Base-by-base conservation (phyloP, 2,888 invertebrate genomes). In the Marasmarcha lunaedactyla region DNA sequence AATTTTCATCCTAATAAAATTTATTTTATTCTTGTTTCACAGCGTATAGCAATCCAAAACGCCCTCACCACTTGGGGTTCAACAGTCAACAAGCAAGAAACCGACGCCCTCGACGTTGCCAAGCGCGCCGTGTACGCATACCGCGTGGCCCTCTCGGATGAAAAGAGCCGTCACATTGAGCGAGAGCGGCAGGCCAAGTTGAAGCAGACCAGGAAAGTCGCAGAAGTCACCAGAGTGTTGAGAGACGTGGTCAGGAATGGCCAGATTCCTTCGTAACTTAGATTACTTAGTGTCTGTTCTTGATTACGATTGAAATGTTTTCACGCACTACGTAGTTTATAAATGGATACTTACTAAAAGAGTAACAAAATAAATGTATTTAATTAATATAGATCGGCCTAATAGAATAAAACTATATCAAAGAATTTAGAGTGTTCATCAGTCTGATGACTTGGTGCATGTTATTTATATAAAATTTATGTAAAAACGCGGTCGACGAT, bases 31-130 rank as follows among this genome's bases (percentile, higher is more conserved):
- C 10, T 30, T 30, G n/a, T 7, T 3, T n/a, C 30, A 7, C 64
- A 81, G 81, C 70, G 76, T 1, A 50, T 63, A 12, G 76, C 78
- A 1, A 71, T 78, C 46, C 48, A 56, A 20, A 77, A 71, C 55
- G 70, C 74, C 0, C 55, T 81, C 0, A 70, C 49, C 41, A 49
- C 56, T 1, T 78, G 78, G 78, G 79, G 74, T 42, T 49, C 59
- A 0, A 42, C 59, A 0, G 38, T 71, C 0, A 47, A 68, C 0
- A 62, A 71, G 0, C 64, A 66, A 42, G 76, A 78, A 39, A 47
- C 63, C 2, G 47, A 46, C 0, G 73, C 68, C 0, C 42, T 61
- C 34, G 71, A 77, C 1, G 58, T 63, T 0, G 53, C 58, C 0
- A 50, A 53, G 1, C 63, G 74, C 9, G 71, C 70, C 1, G 48